phyloP scores from a whole-genome alignment of 2,113 vertebrate genomes.

The Monopterus albus region DNA sequence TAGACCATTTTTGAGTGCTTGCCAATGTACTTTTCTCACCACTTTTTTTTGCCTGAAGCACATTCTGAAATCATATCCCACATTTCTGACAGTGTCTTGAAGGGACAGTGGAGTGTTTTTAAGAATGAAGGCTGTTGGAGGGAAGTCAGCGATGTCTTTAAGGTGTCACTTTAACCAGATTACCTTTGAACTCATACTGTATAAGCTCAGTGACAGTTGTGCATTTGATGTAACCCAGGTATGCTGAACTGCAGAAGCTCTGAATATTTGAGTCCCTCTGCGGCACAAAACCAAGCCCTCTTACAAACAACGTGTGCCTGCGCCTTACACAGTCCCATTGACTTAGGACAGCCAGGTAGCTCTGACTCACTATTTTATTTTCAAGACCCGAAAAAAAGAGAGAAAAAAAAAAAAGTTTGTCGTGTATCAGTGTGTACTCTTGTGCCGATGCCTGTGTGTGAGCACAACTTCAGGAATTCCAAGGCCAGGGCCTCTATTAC shows the following conservation, averaged over 20 bases:
- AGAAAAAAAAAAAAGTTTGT: conserved; percentile 25
- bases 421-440: not conserved
- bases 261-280: conserved; percentile 25
- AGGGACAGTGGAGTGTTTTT: conserved; percentile 40
- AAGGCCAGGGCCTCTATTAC: conserved; percentile 61
- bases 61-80: conserved; percentile 55
- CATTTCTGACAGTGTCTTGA: conserved; percentile 52
- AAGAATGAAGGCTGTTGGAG: conserved; percentile 17
- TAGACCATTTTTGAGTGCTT: conserved; percentile 34
- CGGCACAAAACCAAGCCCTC: conserved; percentile 42
- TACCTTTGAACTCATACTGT: conserved; percentile 19
- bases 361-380: conserved; percentile 67
- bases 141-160: conserved; percentile 36
- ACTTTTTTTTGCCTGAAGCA: conserved; percentile 48
- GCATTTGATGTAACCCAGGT: not conserved
- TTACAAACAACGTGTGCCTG: conserved; percentile 53
- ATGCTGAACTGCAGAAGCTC: conserved; percentile 4
- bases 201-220: not conserved
- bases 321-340: conserved; percentile 37
- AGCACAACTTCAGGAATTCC: conserved; percentile 64
- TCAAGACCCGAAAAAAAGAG: conserved; percentile 26
- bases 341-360: conserved; percentile 45
- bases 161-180: conserved; percentile 25
- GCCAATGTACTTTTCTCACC: conserved; percentile 29
- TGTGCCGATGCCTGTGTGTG: conserved; percentile 11